Conservation (phyloP, 2,113 vertebrate genomes). For the Pandion haliaetus region DNA sequence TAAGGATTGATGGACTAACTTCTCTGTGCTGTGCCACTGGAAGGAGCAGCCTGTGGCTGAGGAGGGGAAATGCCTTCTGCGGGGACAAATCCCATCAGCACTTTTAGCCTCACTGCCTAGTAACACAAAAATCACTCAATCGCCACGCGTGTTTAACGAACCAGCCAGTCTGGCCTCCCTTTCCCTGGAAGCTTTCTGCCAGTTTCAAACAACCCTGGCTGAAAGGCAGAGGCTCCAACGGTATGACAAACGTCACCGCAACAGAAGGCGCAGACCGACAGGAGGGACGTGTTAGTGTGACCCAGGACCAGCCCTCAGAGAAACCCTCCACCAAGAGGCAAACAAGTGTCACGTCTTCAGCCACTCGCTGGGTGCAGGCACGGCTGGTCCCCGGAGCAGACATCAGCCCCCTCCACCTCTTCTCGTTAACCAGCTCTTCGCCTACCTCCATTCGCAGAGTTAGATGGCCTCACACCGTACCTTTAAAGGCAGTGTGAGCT, state of each 20-base stretch:
- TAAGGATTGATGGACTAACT: constrained; percentile 8
- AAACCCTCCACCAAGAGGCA: not conserved
- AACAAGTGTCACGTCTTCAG: not conserved
- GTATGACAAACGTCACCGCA: accelerated
- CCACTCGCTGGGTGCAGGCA: not conserved
- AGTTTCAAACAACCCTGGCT: not conserved
- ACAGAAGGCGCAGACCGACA: not conserved
- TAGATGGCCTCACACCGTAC: not conserved
- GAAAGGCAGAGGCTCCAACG: not conserved
- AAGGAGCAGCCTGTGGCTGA: not conserved
- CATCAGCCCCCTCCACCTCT: not conserved
- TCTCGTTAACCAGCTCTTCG: not conserved
- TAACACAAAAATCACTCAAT: not conserved
- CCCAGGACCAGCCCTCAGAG: not conserved
- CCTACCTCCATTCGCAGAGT: accelerated
- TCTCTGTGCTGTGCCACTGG: not conserved
- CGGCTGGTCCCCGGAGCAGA: too few species aligned
- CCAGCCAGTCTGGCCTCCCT: not conserved
- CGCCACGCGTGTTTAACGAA: accelerated
- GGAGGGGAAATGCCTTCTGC: not conserved
- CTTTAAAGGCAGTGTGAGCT: not conserved
- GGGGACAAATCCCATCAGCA: not conserved
- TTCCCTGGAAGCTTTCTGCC: not conserved
- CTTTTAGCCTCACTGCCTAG: not conserved
- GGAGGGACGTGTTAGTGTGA: not conserved